phyloP scores from a whole-genome alignment of 2,797 vertebrate genomes.

The Spea hammondii region DNA sequence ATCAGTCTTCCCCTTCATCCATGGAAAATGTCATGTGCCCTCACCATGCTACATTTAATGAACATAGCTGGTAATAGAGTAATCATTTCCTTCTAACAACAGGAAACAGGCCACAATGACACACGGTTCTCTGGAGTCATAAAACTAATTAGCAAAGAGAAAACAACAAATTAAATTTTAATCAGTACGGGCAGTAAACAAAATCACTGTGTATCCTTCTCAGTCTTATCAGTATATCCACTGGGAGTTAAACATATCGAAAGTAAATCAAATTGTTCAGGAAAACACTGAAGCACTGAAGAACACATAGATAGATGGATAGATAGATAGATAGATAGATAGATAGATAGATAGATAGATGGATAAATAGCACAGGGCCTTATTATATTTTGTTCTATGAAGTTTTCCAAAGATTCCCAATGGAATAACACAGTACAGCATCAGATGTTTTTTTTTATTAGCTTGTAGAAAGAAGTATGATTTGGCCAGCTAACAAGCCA shows the following conservation, averaged over 20 bases:
- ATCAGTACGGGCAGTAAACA: conserved; percentile 1
- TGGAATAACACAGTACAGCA: too few species aligned
- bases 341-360: neutral
- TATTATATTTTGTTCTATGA: too few species aligned
- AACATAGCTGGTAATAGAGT: neutral
- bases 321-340: neutral
- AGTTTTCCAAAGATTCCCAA: too few species aligned
- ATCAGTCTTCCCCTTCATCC: neutral
- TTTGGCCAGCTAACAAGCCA: neutral
- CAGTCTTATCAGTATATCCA: neutral
- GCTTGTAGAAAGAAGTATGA: neutral
- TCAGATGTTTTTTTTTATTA: too few species aligned
- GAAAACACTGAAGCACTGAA: neutral
- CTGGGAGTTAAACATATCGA: neutral
- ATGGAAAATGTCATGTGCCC: neutral
- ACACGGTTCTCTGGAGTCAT: neutral
- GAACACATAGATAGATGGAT: neutral
- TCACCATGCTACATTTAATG: neutral
- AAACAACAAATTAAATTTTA: neutral
- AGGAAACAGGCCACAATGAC: conserved; percentile 1
- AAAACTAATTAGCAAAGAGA: conserved; percentile 16
- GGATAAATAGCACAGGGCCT: neutral
- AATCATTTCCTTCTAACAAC: neutral
- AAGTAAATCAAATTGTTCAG: neutral
- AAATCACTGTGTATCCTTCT: neutral